Base-by-base conservation (phyloP, 2,113 vertebrate species). In the Noturus placidus region DNA sequence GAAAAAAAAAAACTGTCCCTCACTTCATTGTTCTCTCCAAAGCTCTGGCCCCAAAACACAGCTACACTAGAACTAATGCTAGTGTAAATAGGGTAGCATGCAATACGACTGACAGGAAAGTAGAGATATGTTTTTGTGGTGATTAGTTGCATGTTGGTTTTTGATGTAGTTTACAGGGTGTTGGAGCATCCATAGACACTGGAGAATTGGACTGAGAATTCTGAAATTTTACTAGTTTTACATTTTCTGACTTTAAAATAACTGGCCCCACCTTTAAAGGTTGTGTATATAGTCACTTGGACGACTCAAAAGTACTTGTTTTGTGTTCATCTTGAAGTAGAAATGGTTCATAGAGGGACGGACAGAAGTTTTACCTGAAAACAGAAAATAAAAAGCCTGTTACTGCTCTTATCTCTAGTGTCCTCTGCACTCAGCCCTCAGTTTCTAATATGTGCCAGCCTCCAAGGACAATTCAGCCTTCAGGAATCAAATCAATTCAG, bases 401-500 rank as follows among this genome's bases (percentile, higher is more conserved):
- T 42, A 22, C 19, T 38, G 69, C 70, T 42, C 9, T 74, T 77
- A 17, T 85, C 22, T 57, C 52, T 20, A 19, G n/a, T 57, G n/a
- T 22, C 30, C 8, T 57, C 52, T 59, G 54, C 54, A 13, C 30
- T 25, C 50, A 54, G 50, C 25, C 27, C 15, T n/a, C 74, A 20
- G 14, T 79, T 79, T 35, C 50, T 13, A 59, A 61, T 30, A 46
- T 25, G 5, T 46, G 3, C 35, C 52, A 72, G 33, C 22, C 77
- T 27, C 5, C 15, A 30, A 33, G 38, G 46, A 86, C 17, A 11
- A 65, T 19, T 57, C 78, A 81, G 13, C 30, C 7, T 20, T 56
- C 78, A 87, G 80, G 79, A 87, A 42, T 42, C n/a, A n/a, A n/a
- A n/a, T n/a, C 17, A 11, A 65, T 19, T 57, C 78, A 81, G 13